A percentile compares a stretch with the other conserved stretches of the same genome.
Evolutionary conservation across 2,113 vertebrate genomes (phyloP).

Genomic region (Cynopterus brachyotis): DNA sequence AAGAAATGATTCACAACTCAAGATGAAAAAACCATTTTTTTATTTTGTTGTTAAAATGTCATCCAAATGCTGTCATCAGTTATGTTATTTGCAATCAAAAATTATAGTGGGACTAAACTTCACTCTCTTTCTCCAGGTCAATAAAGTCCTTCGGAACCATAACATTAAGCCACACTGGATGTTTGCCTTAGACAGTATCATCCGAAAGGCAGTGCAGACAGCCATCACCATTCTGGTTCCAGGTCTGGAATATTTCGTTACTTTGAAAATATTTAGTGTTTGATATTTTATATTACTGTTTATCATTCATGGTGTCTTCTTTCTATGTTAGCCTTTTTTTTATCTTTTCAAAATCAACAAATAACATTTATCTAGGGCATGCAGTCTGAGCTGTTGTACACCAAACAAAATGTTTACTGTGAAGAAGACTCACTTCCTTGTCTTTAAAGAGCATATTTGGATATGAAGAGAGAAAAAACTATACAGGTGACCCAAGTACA

Average conservation of each 20-base stretch:
- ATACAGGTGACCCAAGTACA: background rate
- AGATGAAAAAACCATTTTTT: background rate
- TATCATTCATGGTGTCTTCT: background rate
- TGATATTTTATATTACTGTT: conserved; percentile 4
- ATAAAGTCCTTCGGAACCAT: conserved; percentile 98
- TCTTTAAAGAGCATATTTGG: background rate
- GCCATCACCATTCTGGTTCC: conserved; percentile 98
- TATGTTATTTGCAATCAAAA: background rate
- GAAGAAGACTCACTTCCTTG: background rate
- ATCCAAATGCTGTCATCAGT: background rate
- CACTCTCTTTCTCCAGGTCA: conserved; percentile 87
- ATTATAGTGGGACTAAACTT: conserved; percentile 37
- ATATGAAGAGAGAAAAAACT: background rate
- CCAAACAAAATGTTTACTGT: background rate
- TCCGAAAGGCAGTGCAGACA: conserved; percentile 97
- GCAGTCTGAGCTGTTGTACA: background rate
- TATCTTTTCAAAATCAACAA: background rate
- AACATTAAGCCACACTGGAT: conserved; percentile 99
- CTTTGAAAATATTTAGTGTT: conserved; percentile 43
- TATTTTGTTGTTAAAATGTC: background rate
- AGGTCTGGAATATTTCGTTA: conserved; percentile 85
- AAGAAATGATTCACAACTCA: background rate
- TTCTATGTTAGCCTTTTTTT: conserved; percentile 27
- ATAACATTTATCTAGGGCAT: background rate
- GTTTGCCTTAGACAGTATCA: conserved; percentile 98